Evolutionary conservation across 2,888 invertebrate species (phyloP).

Genomic region (Leucoma salicis): DNA sequence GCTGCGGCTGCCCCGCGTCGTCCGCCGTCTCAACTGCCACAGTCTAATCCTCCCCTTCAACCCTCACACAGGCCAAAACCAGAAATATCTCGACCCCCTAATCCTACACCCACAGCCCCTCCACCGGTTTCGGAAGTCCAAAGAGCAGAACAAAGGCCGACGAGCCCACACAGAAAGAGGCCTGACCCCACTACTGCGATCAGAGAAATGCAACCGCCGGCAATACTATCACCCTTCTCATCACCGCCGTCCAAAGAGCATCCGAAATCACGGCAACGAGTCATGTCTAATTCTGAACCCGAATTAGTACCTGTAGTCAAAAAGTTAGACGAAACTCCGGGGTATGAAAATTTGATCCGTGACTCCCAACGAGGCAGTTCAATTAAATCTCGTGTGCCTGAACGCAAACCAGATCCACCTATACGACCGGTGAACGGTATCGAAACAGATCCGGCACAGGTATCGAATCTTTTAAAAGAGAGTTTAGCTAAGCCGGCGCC

Average conservation of each 20-base stretch:
- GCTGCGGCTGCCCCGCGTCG: slow-evolving; percentile 57
- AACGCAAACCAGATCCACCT: slow-evolving; percentile 59
- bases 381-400: slow-evolving; percentile 58
- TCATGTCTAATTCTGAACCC: slow-evolving; percentile 78
- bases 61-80: slow-evolving; percentile 34
- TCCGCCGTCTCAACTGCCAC: slow-evolving; percentile 40
- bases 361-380: slow-evolving; percentile 72
- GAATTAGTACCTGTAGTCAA: slow-evolving; percentile 84
- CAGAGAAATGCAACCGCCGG: slow-evolving; percentile 69
- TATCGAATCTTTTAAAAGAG: slow-evolving; percentile 87
- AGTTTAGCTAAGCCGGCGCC: slow-evolving; percentile 78
- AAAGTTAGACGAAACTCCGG: slow-evolving; percentile 84
- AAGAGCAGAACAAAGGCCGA: slow-evolving; percentile 37
- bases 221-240: slow-evolving; percentile 75
- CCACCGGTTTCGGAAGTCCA: slow-evolving; percentile 38
- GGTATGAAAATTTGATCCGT: slow-evolving; percentile 82
- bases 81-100: slow-evolving; percentile 20
- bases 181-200: slow-evolving; percentile 61
- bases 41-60: slow-evolving; percentile 36
- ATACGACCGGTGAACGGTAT: slow-evolving; percentile 82
- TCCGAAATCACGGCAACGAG: slow-evolving; percentile 55
- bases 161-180: slow-evolving; percentile 58
- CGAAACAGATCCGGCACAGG: slow-evolving; percentile 87
- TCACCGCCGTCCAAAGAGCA: slow-evolving; percentile 63
- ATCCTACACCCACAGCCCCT: slow-evolving; percentile 51